Evolutionary conservation across 2,888 invertebrate genomes (phyloP).

Genomic region (Euspilapteryx auroguttella): DNA sequence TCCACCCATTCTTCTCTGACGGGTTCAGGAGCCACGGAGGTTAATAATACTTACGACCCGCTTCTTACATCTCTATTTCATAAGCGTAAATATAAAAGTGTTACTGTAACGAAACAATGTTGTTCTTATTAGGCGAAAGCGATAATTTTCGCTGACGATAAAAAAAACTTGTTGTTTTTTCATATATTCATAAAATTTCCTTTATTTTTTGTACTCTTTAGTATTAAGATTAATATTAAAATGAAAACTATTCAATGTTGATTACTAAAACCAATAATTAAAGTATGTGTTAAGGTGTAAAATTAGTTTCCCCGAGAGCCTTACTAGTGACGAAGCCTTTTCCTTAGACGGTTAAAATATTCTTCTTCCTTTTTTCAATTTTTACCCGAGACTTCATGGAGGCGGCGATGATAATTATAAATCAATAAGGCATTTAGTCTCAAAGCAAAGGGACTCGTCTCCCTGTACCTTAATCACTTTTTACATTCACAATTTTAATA

Average conservation of each 20-base stretch:
- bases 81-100: conserved; percentile 47
- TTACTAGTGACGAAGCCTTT: conserved; percentile 51
- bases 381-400: conserved; percentile 15
- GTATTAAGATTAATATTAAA: conserved; percentile 56
- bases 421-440: too few relatives aligned
- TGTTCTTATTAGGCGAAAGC: conserved; percentile 55
- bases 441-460: too few relatives aligned
- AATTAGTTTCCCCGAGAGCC: conserved; percentile 57
- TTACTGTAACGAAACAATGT: conserved; percentile 56
- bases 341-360: conserved; percentile 43
- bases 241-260: conserved; percentile 58
- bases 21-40: too few relatives aligned
- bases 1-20: too few relatives aligned
- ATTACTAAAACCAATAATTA: conserved; percentile 55
- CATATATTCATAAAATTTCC: conserved; percentile 61
- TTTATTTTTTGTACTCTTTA: conserved; percentile 63
- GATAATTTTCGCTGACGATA: conserved; percentile 49
- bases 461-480: too few relatives aligned
- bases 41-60: too few relatives aligned
- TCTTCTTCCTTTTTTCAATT: conserved; percentile 19
- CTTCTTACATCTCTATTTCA: conserved; percentile 31
- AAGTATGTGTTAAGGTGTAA: conserved; percentile 40
- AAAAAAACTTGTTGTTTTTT: conserved; percentile 61
- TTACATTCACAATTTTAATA: too few relatives aligned
- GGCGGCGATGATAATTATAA: conserved; percentile 10